phyloP scores from a whole-genome alignment of 2,113 vertebrate genomes.

The Pandion haliaetus region DNA sequence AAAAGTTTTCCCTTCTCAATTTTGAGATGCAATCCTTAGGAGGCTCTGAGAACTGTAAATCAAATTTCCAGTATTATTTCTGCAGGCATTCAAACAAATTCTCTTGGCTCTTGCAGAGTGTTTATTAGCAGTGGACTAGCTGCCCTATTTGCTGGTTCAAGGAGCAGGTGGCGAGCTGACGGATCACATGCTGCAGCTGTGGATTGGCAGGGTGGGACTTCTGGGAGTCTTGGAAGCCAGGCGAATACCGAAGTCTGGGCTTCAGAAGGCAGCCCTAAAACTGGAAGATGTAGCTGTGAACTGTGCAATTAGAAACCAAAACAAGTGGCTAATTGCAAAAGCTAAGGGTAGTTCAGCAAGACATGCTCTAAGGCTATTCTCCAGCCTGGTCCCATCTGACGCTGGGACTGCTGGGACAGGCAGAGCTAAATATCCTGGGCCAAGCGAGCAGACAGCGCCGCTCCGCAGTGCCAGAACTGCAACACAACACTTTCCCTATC shows the following conservation, averaged over 20 bases:
- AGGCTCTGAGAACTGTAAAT: neutral
- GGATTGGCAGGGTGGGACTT: neutral
- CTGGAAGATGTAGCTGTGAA: neutral
- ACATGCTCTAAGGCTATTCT: accelerated
- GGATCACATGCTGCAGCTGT: accelerated
- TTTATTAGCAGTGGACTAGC: neutral
- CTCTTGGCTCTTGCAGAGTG: neutral
- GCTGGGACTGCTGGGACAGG: neutral
- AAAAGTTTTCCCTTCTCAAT: conserved; percentile 37
- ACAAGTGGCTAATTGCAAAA: neutral
- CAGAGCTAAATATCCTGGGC: neutral
- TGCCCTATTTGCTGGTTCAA: neutral
- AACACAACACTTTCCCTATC: neutral
- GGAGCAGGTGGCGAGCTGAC: neutral
- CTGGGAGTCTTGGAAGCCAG: neutral
- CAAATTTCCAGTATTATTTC: neutral
- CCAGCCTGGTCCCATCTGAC: neutral
- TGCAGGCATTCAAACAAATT: neutral
- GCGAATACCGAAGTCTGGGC: neutral
- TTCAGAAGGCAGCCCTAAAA: neutral
- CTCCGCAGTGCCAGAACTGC: neutral
- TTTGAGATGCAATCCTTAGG: neutral
- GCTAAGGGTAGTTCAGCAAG: neutral
- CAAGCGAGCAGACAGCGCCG: neutral
- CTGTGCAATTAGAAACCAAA: neutral